A percentile compares a stretch with the other conserved stretches of the same genome.
Evolutionary conservation across 2,888 invertebrate species (phyloP).

Genomic region (Tipula unca): DNA sequence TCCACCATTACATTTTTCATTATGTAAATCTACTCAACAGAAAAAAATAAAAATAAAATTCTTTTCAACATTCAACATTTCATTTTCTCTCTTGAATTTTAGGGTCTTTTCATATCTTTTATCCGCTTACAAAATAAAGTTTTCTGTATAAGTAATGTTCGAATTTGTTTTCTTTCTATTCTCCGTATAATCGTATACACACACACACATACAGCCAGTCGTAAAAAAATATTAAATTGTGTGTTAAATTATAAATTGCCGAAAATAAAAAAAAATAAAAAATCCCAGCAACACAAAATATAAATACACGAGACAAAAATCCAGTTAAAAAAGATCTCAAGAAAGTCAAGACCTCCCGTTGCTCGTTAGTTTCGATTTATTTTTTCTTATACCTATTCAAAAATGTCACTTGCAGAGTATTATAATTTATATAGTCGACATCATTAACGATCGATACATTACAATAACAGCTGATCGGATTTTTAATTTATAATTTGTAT

Average conservation of each 20-base stretch:
- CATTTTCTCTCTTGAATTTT: not conserved
- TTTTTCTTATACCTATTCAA: not conserved
- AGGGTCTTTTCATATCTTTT: not conserved
- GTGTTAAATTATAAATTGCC: slow-evolving; percentile 2
- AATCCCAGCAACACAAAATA: not conserved
- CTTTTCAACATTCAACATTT: not conserved
- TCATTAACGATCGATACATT: not conserved
- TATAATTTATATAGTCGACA: not conserved
- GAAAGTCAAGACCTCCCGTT: not conserved
- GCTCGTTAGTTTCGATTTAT: not conserved
- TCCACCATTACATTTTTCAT: not conserved
- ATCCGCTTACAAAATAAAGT: not conserved
- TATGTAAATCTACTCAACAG: not conserved
- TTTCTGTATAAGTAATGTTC: not conserved
- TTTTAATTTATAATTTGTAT: not conserved
- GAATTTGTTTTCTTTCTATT: not conserved
- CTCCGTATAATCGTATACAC: not conserved
- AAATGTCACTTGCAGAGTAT: not conserved
- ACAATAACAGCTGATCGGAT: not conserved
- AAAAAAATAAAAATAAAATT: not conserved
- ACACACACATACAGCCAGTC: not conserved
- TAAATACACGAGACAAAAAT: not conserved
- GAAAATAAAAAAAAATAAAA: not conserved
- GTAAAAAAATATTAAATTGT: not conserved
- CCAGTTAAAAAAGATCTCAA: not conserved